Evolutionary conservation across 2,888 invertebrate species (phyloP).

Genomic region (Gasteruption jaculator): DNA sequence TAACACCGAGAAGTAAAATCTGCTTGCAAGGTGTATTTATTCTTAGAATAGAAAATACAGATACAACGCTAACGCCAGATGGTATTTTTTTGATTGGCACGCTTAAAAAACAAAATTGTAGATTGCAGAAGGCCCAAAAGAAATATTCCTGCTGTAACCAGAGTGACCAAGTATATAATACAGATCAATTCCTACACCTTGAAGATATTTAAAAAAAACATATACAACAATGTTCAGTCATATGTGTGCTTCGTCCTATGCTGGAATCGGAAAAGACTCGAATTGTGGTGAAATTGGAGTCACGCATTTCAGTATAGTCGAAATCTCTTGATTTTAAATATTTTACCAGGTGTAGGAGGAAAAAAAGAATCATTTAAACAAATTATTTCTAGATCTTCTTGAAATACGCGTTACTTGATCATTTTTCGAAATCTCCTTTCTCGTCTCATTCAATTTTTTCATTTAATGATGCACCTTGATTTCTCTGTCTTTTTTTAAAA

Average conservation of each 20-base stretch:
- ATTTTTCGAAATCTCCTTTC: not conserved
- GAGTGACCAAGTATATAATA: conserved; percentile 27
- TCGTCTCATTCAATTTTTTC: not conserved
- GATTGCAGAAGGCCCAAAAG: conserved; percentile 17
- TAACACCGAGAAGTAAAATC: conserved; percentile 11
- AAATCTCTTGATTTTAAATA: too few relatives aligned
- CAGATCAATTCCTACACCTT: conserved; percentile 21
- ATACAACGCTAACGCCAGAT: conserved; percentile 31
- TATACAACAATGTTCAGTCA: too few relatives aligned
- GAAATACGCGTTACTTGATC: conserved; percentile 20
- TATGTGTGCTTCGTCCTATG: conserved; percentile 28
- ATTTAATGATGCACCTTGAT: not conserved
- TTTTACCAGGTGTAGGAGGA: conserved; percentile 2
- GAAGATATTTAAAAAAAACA: conserved; percentile 28
- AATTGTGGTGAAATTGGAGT: conserved; percentile 39
- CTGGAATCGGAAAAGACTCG: conserved; percentile 30
- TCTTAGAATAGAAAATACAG: conserved; percentile 46
- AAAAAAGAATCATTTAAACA: not conserved
- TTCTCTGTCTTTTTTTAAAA: not conserved
- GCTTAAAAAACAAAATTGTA: conserved; percentile 24
- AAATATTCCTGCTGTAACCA: conserved; percentile 26
- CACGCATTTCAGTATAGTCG: conserved; percentile 31
- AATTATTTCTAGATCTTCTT: conserved; percentile 20
- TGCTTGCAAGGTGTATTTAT: conserved; percentile 45
- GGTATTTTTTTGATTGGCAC: conserved; percentile 17